phyloP scores from a whole-genome alignment of 2,888 invertebrate species.

The Cosmopolites sordidus region DNA sequence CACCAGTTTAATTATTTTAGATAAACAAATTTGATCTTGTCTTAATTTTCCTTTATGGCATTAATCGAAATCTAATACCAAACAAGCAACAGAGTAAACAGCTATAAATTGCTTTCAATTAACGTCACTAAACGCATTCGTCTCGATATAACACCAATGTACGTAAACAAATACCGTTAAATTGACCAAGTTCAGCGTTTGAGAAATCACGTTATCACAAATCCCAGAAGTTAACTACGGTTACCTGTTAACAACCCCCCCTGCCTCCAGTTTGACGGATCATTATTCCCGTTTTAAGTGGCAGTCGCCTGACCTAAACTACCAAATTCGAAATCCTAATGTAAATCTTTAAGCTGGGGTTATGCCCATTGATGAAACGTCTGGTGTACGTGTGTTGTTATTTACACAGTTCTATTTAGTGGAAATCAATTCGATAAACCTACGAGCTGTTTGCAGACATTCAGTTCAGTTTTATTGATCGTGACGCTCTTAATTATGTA shows the following conservation, averaged over 20 bases:
- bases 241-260: neutral
- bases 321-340: neutral
- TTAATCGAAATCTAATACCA: no score
- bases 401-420: neutral
- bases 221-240: neutral
- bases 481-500: neutral
- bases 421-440: neutral
- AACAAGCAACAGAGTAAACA: neutral
- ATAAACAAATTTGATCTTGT: no score
- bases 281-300: no score
- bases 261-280: no score
- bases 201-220: slow-evolving; percentile 1
- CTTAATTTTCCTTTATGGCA: no score
- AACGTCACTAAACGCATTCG: neutral
- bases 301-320: neutral
- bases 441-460: neutral
- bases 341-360: slow-evolving; percentile 1
- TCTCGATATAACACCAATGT: neutral
- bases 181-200: neutral
- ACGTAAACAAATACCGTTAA: neutral
- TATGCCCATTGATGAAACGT: neutral
- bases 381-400: neutral
- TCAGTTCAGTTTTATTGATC: neutral
- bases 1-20: no score
- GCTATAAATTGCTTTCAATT: slow-evolving; percentile 1